Conservation (phyloP, 2,888 invertebrate genomes). For the Heteromyza rotundicornis region DNA sequence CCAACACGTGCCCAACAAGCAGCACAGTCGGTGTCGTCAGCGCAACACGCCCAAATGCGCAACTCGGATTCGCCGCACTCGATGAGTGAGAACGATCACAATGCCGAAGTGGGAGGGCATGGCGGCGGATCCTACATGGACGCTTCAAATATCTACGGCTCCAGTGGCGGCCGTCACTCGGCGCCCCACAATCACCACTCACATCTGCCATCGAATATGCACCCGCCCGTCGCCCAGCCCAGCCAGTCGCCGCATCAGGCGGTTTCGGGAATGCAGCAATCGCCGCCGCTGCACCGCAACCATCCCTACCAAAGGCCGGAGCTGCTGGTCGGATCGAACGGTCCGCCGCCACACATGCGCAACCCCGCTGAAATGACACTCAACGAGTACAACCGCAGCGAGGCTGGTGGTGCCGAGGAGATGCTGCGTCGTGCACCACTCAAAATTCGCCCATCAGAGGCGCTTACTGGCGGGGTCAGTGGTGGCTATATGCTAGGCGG, state of each 20-base stretch:
- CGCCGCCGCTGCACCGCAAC: conserved; percentile 38
- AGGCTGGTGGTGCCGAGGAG: conserved; percentile 50
- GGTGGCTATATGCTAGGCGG: not conserved
- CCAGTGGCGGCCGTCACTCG: conserved; percentile 17
- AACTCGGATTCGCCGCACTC: conserved; percentile 18
- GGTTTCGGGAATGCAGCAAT: conserved; percentile 25
- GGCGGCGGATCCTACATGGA: conserved; percentile 28
- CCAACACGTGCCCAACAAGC: conserved; percentile 10
- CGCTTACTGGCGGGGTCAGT: conserved; percentile 34
- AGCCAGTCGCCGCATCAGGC: conserved; percentile 17
- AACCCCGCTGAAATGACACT: conserved; percentile 60
- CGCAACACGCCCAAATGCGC: conserved; percentile 4
- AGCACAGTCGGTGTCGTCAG: conserved; percentile 30
- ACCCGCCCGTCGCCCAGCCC: conserved; percentile 17
- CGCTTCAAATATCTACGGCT: conserved; percentile 8
- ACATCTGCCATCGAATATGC: conserved; percentile 25
- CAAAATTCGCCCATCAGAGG: conserved; percentile 52
- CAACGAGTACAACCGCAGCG: conserved; percentile 59
- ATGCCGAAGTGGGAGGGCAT: not conserved
- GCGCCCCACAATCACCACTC: conserved; percentile 15
- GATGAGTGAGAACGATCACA: not conserved
- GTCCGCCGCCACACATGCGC: conserved; percentile 41
- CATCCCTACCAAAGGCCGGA: conserved; percentile 37
- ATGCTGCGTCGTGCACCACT: conserved; percentile 53
- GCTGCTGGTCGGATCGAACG: conserved; percentile 14